These are phyloP conservation scores for Apoderus coryli DNA, from an alignment of 2,888 invertebrate genomes.

Conservation along the genomic window DNA sequence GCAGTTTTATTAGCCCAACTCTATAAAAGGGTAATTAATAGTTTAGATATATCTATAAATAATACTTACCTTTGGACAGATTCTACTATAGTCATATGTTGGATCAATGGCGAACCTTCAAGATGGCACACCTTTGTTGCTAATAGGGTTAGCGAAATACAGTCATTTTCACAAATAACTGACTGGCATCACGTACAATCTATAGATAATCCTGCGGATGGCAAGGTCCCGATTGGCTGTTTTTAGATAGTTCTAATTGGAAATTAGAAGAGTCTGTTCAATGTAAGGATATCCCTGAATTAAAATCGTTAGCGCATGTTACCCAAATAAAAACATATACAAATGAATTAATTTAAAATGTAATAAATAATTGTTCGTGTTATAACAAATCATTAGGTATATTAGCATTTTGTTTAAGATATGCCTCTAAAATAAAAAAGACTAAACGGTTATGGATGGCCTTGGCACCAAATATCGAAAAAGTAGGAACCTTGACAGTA, in stretches of 20 bases:
- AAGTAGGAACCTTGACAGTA: no score
- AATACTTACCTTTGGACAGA: conserved; percentile 7
- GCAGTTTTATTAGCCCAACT: conserved; percentile 7
- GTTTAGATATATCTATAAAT: conserved; percentile 4
- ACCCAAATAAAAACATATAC: no score
- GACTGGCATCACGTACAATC: conserved; percentile 4
- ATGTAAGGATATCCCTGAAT: conserved; percentile 1
- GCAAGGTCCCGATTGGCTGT: conserved; percentile 7
- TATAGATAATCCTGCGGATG: conserved; percentile 6
- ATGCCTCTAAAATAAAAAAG: background rate
- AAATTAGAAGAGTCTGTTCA: background rate
- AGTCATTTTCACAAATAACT: background rate
- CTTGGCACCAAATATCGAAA: no score
- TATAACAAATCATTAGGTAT: background rate
- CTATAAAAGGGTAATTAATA: background rate
- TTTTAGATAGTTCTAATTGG: background rate
- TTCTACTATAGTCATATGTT: conserved; percentile 10
- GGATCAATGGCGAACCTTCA: conserved; percentile 5
- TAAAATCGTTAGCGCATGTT: no score
- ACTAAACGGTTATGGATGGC: no score
- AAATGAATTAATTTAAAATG: background rate
- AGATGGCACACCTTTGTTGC: conserved; percentile 1
- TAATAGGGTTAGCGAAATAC: conserved; percentile 4
- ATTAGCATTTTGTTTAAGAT: background rate
- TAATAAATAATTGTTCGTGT: background rate